Evolutionary conservation across 2,888 invertebrate species (phyloP).

Genomic region (Drosophila colorata): DNA sequence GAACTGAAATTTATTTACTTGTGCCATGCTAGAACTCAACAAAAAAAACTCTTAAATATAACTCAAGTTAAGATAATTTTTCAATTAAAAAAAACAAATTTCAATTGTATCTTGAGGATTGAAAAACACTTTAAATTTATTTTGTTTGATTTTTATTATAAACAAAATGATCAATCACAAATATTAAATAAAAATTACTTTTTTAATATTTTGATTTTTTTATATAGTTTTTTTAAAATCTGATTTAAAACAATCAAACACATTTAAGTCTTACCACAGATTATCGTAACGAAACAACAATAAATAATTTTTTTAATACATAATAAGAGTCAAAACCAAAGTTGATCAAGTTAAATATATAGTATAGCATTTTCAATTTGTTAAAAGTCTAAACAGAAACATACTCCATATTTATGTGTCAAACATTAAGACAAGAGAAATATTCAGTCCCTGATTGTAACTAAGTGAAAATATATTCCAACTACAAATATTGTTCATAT

Average conservation of each 20-base stretch:
- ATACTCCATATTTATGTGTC: slow-evolving; percentile 2
- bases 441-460: slow-evolving; percentile 9
- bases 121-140: slow-evolving; percentile 1
- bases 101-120: slow-evolving; percentile 2
- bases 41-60: slow-evolving; percentile 5
- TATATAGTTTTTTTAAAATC: background rate
- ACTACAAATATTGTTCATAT: slow-evolving; percentile 2
- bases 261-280: background rate
- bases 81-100: slow-evolving; percentile 3
- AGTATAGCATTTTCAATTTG: slow-evolving; percentile 1
- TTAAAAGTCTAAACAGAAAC: slow-evolving; percentile 3
- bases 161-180: background rate
- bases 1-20: slow-evolving; percentile 52
- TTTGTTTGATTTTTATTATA: background rate
- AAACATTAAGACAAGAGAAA: slow-evolving; percentile 2
- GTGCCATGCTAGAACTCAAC: slow-evolving; percentile 42
- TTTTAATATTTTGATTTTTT: too few relatives aligned
- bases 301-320: slow-evolving; percentile 1
- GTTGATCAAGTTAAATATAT: background rate
- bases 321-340: background rate
- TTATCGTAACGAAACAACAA: background rate
- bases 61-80: slow-evolving; percentile 21
- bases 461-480: slow-evolving; percentile 12
- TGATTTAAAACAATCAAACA: background rate
- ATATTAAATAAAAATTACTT: background rate